phyloP scores from a whole-genome alignment of 2,113 vertebrate species.

The Formicarius rufipectus region DNA sequence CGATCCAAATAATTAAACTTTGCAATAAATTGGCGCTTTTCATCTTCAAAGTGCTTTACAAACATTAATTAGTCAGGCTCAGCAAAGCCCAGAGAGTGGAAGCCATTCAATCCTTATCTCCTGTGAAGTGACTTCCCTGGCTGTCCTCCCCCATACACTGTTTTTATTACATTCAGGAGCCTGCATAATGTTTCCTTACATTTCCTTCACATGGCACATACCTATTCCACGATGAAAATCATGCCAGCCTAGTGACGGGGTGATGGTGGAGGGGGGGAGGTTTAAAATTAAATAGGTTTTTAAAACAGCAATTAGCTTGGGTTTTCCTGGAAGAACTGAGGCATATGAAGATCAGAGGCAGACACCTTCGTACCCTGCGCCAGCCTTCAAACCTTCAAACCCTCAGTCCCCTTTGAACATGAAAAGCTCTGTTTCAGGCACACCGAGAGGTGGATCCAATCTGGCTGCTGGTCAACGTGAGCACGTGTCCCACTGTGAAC shows the following conservation, averaged over 20 bases:
- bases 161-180: not conserved
- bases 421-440: slow-evolving; percentile 65
- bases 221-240: not conserved
- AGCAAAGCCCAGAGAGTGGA: not conserved
- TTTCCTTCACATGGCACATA: not conserved
- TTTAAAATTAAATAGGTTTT: slow-evolving; percentile 56
- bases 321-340: slow-evolving; percentile 63
- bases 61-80: slow-evolving; percentile 26
- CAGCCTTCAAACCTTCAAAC: slow-evolving; percentile 71
- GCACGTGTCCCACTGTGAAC: slow-evolving; percentile 66
- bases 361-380: not conserved
- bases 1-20: slow-evolving; percentile 46
- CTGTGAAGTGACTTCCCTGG: not conserved
- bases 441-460: slow-evolving; percentile 64
- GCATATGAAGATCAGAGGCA: slow-evolving; percentile 70
- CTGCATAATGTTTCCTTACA: not conserved
- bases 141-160: not conserved
- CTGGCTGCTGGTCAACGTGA: slow-evolving; percentile 61
- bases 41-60: slow-evolving; percentile 38
- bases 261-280: not conserved
- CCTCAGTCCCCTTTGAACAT: slow-evolving; percentile 73
- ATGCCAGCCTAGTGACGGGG: not conserved
- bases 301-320: slow-evolving; percentile 63
- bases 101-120: not conserved
- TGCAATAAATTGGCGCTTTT: not conserved